Base-by-base conservation (phyloP, 2,888 invertebrate species). In the Drosophila seclusa region DNA sequence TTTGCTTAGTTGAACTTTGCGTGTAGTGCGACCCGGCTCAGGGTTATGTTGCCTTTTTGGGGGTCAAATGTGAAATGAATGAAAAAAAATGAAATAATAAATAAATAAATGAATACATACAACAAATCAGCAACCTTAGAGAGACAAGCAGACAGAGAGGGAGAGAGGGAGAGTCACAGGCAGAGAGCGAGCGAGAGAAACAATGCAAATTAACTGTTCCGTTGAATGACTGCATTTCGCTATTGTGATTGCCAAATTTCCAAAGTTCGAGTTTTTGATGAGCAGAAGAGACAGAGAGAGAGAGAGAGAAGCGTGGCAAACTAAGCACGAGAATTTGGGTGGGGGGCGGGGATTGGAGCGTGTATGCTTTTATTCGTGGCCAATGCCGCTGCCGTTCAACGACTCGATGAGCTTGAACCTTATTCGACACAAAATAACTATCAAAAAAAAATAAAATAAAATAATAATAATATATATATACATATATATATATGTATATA, bases 341-440 rank as follows among this genome's bases (percentile, higher is more conserved):
- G 29, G 49, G 21, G 2, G 0, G 4, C 7, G 31, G 48, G 55
- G 50, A 5, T 3, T 34, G 36, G 16, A 16, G 16, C 10, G 57
- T 29, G 21, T 1, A 31, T 52, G 48, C 31, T 68, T 61, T 42
- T 77, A 50, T 60, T 64, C 50, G 70, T 75, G 73, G 73, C 82
- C 82, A 86, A 78, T 86, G 87, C 52, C 87, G 64, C 31, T 31
- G 63, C 62, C 87, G 82, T 86, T 83, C 87, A 81, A 70, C 78
- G 87, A 83, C 87, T 76, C 76, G 66, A 58, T 65, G 57, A 66
- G 69, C 61, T 65, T 60, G 78, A 76, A 78, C 54, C 55, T 40
- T 21, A 27, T 29, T 27, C 61, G 40, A 52, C 52, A 24, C 55
- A 50, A 24, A 42, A 34, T n/a, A 48, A 38, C 32, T 31, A 38